Evolutionary conservation across 2,797 vertebrate species (phyloP).

Genomic region (Catostomus latipinnis): DNA sequence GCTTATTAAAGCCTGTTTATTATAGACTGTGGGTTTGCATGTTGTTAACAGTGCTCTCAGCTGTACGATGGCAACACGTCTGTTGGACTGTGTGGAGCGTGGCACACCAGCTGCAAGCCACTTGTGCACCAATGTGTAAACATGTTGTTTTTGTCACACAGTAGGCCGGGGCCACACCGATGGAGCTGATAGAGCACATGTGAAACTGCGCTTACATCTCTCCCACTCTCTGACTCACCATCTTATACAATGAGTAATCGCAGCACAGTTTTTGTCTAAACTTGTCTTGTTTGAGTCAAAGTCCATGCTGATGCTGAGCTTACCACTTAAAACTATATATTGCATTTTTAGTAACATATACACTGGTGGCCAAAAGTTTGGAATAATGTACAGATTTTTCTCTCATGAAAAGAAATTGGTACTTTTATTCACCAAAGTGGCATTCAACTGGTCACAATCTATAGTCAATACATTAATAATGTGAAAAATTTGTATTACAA

Average conservation of each 20-base stretch:
- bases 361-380: no score
- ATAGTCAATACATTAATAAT: no score
- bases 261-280: slow-evolving; percentile 8
- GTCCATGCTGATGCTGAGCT: background rate
- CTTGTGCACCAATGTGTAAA: slow-evolving; percentile 26
- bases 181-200: slow-evolving; percentile 9
- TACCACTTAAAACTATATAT: no score
- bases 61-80: background rate
- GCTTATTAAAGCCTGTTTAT: slow-evolving; percentile 47
- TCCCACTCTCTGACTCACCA: slow-evolving; percentile 38
- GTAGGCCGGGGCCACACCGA: slow-evolving; percentile 9
- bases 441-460: no score
- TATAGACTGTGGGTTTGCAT: background rate
- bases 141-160: slow-evolving; percentile 36
- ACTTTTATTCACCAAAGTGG: no score
- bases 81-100: background rate
- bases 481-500: no score
- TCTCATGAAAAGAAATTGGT: no score
- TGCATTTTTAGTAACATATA: no score
- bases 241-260: slow-evolving; percentile 32
- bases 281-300: background rate
- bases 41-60: background rate
- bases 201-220: slow-evolving; percentile 17
- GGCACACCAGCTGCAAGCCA: slow-evolving; percentile 10
- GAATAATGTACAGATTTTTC: no score